Percentiles rank a stretch among this genome's conserved stretches.
Conservation (phyloP, 2,797 vertebrate genomes). For the Cichlasoma orientale region DNA sequence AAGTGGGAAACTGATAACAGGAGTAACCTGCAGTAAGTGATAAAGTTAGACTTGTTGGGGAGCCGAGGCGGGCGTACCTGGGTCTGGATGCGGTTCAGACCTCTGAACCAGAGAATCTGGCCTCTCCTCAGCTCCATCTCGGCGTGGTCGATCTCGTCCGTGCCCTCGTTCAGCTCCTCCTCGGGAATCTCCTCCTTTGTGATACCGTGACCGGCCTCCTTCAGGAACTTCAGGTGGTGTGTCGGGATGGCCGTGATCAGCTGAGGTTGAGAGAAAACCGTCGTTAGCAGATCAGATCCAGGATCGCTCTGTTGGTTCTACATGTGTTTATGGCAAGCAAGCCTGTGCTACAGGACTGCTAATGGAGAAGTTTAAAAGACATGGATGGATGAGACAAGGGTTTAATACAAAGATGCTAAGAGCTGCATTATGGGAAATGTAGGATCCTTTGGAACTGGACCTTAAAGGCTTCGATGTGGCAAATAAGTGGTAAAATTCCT, state of each 20-base stretch:
- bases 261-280: conserved; percentile 63
- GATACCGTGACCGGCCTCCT: conserved; percentile 92
- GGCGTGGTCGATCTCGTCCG: conserved; percentile 94
- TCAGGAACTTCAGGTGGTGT: conserved; percentile 94
- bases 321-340: background rate
- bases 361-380: background rate
- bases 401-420: no score
- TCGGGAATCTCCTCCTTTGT: conserved; percentile 90
- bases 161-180: conserved; percentile 86
- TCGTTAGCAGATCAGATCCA: background rate
- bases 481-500: no score
- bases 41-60: background rate
- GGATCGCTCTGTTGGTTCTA: background rate
- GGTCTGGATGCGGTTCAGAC: conserved; percentile 99
- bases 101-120: conserved; percentile 98
- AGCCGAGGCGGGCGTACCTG: conserved; percentile 83
- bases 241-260: conserved; percentile 91
- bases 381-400: background rate
- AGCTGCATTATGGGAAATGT: background rate
- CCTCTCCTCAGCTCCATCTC: conserved; percentile 96
- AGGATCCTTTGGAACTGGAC: background rate
- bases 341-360: background rate
- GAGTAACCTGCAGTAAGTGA: background rate
- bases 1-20: background rate
- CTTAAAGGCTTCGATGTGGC: no score